phyloP scores from a whole-genome alignment of 2,113 vertebrate genomes.

The Cololabis saira region DNA sequence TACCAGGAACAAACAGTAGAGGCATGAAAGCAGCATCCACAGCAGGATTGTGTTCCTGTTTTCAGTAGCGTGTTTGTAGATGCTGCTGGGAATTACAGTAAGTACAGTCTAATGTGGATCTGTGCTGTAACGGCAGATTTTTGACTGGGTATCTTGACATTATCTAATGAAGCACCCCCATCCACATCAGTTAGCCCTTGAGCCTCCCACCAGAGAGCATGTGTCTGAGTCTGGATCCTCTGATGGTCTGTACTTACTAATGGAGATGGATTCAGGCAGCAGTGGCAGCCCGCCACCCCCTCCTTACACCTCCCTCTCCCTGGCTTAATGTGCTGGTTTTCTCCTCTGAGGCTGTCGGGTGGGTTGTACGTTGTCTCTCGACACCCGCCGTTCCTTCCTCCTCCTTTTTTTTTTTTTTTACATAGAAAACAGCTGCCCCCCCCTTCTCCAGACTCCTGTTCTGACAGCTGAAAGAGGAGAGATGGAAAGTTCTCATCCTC shows the following conservation, averaged over 20 bases:
- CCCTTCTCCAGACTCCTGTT: conserved; percentile 43
- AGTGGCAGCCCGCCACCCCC: conserved; percentile 1
- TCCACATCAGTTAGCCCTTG: conserved; percentile 52
- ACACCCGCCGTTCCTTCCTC: conserved; percentile 22
- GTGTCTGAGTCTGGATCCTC: conserved; percentile 53
- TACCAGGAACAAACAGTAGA: neutral
- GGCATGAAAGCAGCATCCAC: neutral
- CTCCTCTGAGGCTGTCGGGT: conserved; percentile 59
- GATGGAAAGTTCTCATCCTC: conserved; percentile 69
- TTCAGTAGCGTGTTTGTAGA: neutral
- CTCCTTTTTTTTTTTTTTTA: conserved; percentile 23
- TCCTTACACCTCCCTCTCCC: conserved; percentile 58
- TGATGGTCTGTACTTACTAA: conserved; percentile 65
- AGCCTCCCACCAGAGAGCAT: conserved; percentile 45
- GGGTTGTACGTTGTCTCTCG: conserved; percentile 70
- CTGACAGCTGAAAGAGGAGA: conserved; percentile 62
- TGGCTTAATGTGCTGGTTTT: conserved; percentile 67
- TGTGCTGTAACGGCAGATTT: neutral
- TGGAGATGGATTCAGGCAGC: conserved; percentile 73
- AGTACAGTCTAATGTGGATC: conserved; percentile 5
- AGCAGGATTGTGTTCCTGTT: neutral
- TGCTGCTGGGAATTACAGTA: neutral
- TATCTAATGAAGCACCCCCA: conserved; percentile 55
- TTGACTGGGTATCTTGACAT: conserved; percentile 31
- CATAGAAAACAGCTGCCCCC: conserved; percentile 60